Base-by-base conservation (phyloP, 2,797 vertebrate genomes). In the Ambastaia sidthimunki region DNA sequence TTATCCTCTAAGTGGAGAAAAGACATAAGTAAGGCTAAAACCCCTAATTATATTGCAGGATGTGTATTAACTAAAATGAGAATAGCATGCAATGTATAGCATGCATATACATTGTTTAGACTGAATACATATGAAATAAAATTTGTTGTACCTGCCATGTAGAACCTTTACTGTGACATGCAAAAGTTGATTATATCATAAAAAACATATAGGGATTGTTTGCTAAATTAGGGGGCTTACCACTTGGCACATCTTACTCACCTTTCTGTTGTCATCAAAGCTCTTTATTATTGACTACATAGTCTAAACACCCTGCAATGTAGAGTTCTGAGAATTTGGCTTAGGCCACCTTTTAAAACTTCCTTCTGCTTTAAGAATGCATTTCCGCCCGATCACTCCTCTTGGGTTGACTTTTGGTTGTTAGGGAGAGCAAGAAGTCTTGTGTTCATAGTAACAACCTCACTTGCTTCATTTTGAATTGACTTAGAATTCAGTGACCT, bases 291-390 rank as follows among this genome's bases (percentile, higher is more conserved):
- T 44, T 44, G 41, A n/a, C n/a, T n/a, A n/a, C n/a, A n/a, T n/a
- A n/a, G n/a, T 10, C 55, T 57, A 21, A 57, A 57, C 55, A 23
- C 21, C 19, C 3, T 62, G 87, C 89, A 90, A 92, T 90, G 92
- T 89, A 91, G 91, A 93, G 90, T 57, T 47, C 52, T 34, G 15
- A 62, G 92, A 83, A 68, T n/a, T 63, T 47, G 59, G 19, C 65
- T 76, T 63, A 34, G 31, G 31, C 31, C 37, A 41, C 31, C 7
- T 41, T 9, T 41, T 25, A 34, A 75, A 75, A 71, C 55, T 79
- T 71, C 15, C 65, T 70, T 62, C 13, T 50, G 67, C 44, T 50
- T 52, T 25, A n/a, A n/a, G n/a, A n/a, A n/a, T n/a, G n/a, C n/a
- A n/a, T n/a, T n/a, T n/a, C n/a, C n/a, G n/a, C n/a, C n/a, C n/a